Percentiles rank a stretch among this genome's conserved stretches.
phyloP scores from a whole-genome alignment of 2,888 invertebrate genomes.

The Stenotaenia linearis region DNA sequence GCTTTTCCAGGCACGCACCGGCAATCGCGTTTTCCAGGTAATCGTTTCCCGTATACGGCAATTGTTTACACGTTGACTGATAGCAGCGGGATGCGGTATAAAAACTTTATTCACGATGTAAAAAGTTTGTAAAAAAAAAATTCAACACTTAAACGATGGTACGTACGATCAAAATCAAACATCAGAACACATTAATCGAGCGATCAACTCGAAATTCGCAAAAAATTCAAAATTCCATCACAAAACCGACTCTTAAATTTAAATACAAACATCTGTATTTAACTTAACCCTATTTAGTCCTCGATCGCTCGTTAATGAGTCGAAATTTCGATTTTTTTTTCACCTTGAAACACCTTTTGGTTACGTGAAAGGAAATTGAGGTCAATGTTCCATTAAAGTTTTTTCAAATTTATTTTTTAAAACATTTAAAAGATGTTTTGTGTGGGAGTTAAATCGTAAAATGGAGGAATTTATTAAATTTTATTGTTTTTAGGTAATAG shows the following conservation, averaged over 20 bases:
- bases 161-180: background rate
- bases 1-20: background rate
- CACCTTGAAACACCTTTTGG: too few relatives aligned
- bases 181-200: too few relatives aligned
- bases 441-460: too few relatives aligned
- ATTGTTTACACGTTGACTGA: background rate
- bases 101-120: background rate
- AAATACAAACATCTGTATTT: too few relatives aligned
- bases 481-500: too few relatives aligned
- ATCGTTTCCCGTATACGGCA: background rate
- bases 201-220: background rate
- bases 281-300: too few relatives aligned
- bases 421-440: slow-evolving; percentile 35
- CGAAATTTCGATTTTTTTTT: too few relatives aligned
- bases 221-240: background rate
- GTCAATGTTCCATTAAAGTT: background rate
- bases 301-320: too few relatives aligned
- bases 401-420: background rate
- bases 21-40: background rate
- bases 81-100: background rate
- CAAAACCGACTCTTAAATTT: too few relatives aligned
- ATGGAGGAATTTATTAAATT: too few relatives aligned
- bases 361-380: background rate
- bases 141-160: background rate
- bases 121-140: background rate